A percentile compares a stretch with the other conserved stretches of the same genome.
phyloP scores from a whole-genome alignment of 2,797 vertebrate species.

The Staurois parvus region DNA sequence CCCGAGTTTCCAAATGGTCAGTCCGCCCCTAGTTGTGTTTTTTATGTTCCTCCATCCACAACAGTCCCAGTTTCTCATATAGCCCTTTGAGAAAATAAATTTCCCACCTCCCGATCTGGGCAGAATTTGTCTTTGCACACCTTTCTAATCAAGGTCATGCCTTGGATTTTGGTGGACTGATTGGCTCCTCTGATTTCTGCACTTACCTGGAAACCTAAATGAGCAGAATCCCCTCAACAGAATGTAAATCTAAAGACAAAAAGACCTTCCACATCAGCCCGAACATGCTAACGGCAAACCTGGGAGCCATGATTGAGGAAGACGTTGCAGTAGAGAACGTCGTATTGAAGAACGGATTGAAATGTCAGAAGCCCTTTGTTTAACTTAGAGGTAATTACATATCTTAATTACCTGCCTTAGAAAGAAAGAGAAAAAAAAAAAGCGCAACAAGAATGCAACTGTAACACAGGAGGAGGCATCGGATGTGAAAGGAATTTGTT shows the following conservation, averaged over 20 bases:
- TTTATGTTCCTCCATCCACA: no score
- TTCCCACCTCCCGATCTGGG: no score
- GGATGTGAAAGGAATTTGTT: conserved; percentile 39
- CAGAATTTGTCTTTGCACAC: no score
- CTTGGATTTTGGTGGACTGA: no score
- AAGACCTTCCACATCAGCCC: neutral
- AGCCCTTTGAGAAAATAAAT: no score
- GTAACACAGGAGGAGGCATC: conserved; percentile 7
- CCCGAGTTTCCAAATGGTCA: no score
- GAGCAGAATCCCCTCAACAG: neutral
- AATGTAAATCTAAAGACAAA: neutral
- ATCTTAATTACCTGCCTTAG: conserved; percentile 54
- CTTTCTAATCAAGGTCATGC: no score
- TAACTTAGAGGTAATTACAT: conserved; percentile 54
- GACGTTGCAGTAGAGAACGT: neutral
- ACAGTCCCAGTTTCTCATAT: no score
- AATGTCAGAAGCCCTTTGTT: conserved; percentile 57
- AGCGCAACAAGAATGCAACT: conserved; percentile 6
- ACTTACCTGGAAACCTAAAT: neutral
- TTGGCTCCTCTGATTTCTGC: no score
- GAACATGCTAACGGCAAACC: neutral
- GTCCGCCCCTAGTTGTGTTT: no score
- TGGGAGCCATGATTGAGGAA: conserved; percentile 17
- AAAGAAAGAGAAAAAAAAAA: conserved; percentile 7
- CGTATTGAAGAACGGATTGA: conserved; percentile 39